Conservation (phyloP, 2,797 vertebrate species). For the Allobates femoralis region DNA sequence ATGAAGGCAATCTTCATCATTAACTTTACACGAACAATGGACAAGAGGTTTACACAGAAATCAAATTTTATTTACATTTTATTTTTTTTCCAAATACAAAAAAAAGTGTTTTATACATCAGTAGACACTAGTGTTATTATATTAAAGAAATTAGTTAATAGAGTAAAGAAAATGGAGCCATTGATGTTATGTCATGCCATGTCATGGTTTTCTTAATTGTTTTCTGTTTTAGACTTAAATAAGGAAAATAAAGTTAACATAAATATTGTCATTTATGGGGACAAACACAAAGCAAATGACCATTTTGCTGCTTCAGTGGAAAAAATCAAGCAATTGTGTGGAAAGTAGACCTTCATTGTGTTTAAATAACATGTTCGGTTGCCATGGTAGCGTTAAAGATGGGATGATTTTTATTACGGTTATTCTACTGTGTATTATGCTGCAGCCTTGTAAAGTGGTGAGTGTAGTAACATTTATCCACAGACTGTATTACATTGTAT, state of each 20-base stretch:
- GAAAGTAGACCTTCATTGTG: conserved; percentile 21
- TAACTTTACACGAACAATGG: no score
- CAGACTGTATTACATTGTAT: not conserved
- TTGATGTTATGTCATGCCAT: not conserved
- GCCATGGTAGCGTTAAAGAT: conserved; percentile 6
- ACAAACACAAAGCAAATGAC: conserved; percentile 18
- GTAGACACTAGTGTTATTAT: not conserved
- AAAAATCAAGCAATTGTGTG: conserved; percentile 41
- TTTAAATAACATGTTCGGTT: conserved; percentile 30
- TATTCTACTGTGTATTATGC: conserved; percentile 14
- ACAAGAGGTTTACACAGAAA: no score
- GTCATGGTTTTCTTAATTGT: not conserved
- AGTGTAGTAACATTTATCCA: not conserved
- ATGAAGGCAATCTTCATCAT: no score
- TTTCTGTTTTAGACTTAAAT: not conserved
- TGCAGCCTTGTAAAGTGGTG: not conserved
- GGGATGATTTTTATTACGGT: conserved; percentile 3
- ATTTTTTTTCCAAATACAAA: no score
- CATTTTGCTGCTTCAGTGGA: conserved; percentile 6
- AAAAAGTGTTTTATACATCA: no score
- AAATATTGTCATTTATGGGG: conserved; percentile 29
- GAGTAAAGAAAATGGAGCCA: not conserved
- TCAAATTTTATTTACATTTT: no score
- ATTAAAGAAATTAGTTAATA: not conserved
- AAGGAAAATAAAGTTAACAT: not conserved